A percentile compares a stretch with the other conserved stretches of the same genome.
Conservation (phyloP, 2,888 invertebrate species). For the Lochmaea capreae region DNA sequence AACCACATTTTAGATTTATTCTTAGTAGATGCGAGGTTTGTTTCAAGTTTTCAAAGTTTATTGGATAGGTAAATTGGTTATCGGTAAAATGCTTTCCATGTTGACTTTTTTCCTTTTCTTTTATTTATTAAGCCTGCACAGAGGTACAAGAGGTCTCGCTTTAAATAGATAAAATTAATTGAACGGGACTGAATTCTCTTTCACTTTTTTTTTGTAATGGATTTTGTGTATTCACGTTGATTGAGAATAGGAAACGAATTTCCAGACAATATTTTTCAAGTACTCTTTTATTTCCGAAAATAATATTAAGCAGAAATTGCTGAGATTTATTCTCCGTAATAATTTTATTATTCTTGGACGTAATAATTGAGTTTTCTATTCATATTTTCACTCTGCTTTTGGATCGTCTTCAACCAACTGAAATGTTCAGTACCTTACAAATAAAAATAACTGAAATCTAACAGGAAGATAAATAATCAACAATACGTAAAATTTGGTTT, state of each 20-base stretch:
- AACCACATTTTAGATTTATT: no score
- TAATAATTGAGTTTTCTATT: not conserved
- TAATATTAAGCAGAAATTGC: not conserved
- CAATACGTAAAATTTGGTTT: no score
- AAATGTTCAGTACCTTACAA: not conserved
- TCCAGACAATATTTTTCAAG: conserved; percentile 10
- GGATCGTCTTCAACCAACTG: not conserved
- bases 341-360: not conserved
- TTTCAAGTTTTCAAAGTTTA: not conserved
- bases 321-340: not conserved
- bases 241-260: conserved; percentile 1
- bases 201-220: conserved; percentile 11
- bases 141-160: conserved; percentile 24
- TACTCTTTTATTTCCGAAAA: not conserved
- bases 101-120: conserved; percentile 3
- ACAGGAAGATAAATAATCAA: no score
- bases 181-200: conserved; percentile 15
- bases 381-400: not conserved
- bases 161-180: conserved; percentile 30
- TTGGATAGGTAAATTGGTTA: conserved; percentile 3
- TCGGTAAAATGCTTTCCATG: not conserved
- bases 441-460: no score
- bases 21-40: not conserved
- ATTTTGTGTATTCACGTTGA: not conserved
- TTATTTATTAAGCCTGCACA: conserved; percentile 16